Percentiles rank a stretch among this genome's conserved stretches.
Conservation (phyloP, 2,888 invertebrate genomes). For the Pachymerium ferrugineum region DNA sequence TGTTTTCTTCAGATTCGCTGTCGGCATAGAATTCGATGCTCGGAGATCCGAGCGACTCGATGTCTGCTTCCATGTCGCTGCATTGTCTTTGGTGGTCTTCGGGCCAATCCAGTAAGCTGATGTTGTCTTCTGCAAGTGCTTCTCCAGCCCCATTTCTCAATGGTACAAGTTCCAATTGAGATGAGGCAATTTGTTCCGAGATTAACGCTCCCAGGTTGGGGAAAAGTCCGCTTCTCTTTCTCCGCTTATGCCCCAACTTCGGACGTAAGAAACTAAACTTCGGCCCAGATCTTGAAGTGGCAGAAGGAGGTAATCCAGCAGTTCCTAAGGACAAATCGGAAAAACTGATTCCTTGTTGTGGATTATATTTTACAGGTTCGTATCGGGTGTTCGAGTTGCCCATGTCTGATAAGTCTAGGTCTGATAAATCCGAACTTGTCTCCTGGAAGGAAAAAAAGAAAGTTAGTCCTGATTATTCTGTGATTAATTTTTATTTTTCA, state of each 20-base stretch:
- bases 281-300: neutral
- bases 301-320: neutral
- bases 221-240: neutral
- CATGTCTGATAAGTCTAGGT: slow-evolving; percentile 23
- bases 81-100: neutral
- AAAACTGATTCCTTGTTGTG: slow-evolving; percentile 12
- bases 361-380: slow-evolving; percentile 23
- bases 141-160: neutral
- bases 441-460: slow-evolving; percentile 31
- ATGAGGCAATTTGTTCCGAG: neutral
- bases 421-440: neutral
- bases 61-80: slow-evolving; percentile 20
- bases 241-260: neutral
- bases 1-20: neutral
- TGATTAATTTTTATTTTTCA: neutral
- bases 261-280: neutral
- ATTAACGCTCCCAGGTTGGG: neutral
- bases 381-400: slow-evolving; percentile 17
- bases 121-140: neutral
- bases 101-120: neutral
- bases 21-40: neutral
- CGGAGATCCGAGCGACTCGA: slow-evolving; percentile 6
- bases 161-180: neutral
- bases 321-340: slow-evolving; percentile 6
- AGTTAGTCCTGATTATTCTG: neutral